Percentiles rank a stretch among this genome's conserved stretches.
Evolutionary conservation across 2,888 invertebrate species (phyloP).

Genomic region (Acheta domesticus): DNA sequence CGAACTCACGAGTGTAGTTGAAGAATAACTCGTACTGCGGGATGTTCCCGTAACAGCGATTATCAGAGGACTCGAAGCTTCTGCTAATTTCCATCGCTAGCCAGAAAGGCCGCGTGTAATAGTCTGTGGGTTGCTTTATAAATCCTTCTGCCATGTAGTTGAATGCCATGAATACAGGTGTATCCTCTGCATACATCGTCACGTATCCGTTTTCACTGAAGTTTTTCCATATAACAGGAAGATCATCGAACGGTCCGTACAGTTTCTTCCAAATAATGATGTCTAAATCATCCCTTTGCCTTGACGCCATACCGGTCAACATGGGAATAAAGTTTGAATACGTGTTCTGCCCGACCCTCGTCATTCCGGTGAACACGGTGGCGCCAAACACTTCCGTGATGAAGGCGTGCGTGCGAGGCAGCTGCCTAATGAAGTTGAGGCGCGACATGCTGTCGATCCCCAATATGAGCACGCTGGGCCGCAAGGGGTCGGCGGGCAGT

Average conservation of each 20-base stretch:
- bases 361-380: conserved; percentile 45
- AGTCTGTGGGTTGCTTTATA: conserved; percentile 46
- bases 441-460: background rate
- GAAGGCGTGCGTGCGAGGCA: conserved; percentile 41
- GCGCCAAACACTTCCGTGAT: conserved; percentile 43
- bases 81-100: conserved; percentile 44
- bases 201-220: conserved; percentile 45
- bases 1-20: conserved; percentile 43
- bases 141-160: conserved; percentile 48
- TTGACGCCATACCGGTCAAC: conserved; percentile 44
- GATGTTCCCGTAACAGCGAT: conserved; percentile 43
- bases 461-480: background rate
- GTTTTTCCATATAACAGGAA: conserved; percentile 48
- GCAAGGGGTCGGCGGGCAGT: background rate
- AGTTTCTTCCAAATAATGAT: background rate
- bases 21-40: conserved; percentile 43
- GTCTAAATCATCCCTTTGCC: conserved; percentile 46
- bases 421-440: background rate
- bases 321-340: conserved; percentile 52
- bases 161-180: conserved; percentile 47
- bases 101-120: conserved; percentile 48
- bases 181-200: conserved; percentile 50
- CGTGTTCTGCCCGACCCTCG: conserved; percentile 55
- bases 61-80: conserved; percentile 40
- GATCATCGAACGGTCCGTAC: conserved; percentile 41